These are phyloP conservation scores for Automeris io DNA, from an alignment of 2,888 invertebrate species.

Conservation along the genomic window DNA sequence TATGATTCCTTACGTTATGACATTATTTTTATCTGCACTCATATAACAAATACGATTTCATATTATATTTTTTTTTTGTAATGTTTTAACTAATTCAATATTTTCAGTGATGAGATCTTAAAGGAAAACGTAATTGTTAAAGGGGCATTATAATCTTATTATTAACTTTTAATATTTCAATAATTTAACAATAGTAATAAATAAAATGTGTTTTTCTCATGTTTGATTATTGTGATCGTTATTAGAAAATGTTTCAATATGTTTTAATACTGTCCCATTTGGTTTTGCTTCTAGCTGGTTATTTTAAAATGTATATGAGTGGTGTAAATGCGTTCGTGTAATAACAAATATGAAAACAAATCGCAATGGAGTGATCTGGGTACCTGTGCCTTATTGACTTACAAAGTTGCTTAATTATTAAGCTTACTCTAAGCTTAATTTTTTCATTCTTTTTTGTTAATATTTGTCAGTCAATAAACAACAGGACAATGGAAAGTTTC, in stretches of 20 bases:
- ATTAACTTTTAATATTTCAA: not conserved
- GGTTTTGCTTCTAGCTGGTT: constrained; percentile 39
- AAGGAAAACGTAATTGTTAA: too few species aligned
- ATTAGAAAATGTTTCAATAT: constrained; percentile 60
- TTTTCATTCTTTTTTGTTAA: not conserved
- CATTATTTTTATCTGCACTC: too few species aligned
- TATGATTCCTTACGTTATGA: too few species aligned
- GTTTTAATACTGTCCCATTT: constrained; percentile 57
- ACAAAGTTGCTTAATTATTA: constrained; percentile 37
- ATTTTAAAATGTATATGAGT: constrained; percentile 36
- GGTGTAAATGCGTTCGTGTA: constrained; percentile 43
- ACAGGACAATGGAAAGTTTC: constrained; percentile 45
- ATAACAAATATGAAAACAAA: constrained; percentile 65
- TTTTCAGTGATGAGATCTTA: too few species aligned
- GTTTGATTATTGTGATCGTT: constrained; percentile 42
- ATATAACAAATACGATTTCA: too few species aligned
- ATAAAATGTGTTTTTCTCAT: constrained; percentile 31
- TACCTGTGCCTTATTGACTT: constrained; percentile 67
- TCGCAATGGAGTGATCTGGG: constrained; percentile 42
- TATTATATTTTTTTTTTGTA: too few species aligned
- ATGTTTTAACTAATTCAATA: too few species aligned
- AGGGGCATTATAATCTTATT: constrained; percentile 8
- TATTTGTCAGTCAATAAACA: constrained; percentile 55
- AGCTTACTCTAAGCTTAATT: not conserved
- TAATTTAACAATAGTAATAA: too few species aligned